Evolutionary conservation across 2,797 vertebrate species (phyloP), one percentile per base, ranked within the genome.

Genomic region (Sparidentex hasta): DNA sequence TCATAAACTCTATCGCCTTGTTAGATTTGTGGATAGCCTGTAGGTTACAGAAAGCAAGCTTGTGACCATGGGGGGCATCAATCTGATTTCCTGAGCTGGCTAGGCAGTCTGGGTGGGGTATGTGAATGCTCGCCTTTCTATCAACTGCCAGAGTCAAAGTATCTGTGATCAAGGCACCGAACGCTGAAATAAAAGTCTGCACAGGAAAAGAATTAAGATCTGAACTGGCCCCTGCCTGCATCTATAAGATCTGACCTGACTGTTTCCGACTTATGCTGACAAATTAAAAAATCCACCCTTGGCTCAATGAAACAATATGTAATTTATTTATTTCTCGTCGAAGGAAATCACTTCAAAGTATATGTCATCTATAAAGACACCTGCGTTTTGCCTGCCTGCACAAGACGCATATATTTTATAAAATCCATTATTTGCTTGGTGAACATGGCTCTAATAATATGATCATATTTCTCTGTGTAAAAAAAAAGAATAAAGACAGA

Each of bases 1-100:
- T 80, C 46, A 52, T 87, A 92, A 87, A 92, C 80, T 80, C 81
- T 65, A 70, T 82, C 80, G 81, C 68, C 79, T 67, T 70, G 57
- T 78, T 73, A 74, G 72, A 86, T 85, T 82, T 80, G 72, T 73
- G 65, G 27, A 18, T 68, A 84, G 78, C 75, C 74, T 74, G 48
- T 71, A 90, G 80, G 86, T 83, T 86, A 79, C 58, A 86, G 69
- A 80, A 83, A 74, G 78, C 65, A 75, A 71, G 63, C 69, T 63
- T 63, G 41, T 65, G 68, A 84, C 80, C 51, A 25, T 27, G 68
- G 61, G 38, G 69, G 50, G 65, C 46, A 72, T 83, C 64, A 75
- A 25, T 81, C 66, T 84, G 69, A 78, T 82, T 85, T 85, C 77
- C 72, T 65, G 56, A 63, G 51, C 48, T 83, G 38, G 65, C 78